Conservation (phyloP, 2,797 vertebrate genomes). For the Ceryle rudis region DNA sequence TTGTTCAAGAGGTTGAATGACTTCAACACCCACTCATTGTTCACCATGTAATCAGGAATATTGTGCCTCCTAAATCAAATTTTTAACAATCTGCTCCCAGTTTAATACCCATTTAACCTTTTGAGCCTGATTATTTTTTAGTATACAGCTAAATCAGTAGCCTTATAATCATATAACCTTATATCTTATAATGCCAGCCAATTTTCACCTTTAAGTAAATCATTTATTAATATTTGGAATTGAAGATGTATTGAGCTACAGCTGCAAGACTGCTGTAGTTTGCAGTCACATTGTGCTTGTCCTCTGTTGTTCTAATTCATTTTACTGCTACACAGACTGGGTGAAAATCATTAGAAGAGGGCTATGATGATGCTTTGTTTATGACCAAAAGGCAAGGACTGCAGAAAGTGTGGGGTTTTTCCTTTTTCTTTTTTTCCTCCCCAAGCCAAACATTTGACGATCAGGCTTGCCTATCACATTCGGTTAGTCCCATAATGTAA, state of each 20-base stretch:
- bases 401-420: fast-evolving
- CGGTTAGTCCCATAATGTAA: neutral
- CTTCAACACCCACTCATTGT: neutral
- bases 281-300: neutral
- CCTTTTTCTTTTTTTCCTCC: too few relatives aligned
- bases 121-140: conserved; percentile 10
- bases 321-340: neutral
- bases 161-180: neutral
- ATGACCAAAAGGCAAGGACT: neutral
- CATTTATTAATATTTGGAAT: neutral
- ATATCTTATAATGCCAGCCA: neutral
- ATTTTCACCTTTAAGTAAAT: neutral
- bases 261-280: neutral
- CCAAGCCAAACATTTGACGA: too few relatives aligned
- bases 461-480: neutral
- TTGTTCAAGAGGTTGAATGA: neutral
- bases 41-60: neutral
- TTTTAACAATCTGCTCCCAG: neutral
- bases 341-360: neutral
- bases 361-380: neutral
- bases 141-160: neutral
- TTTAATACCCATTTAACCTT: neutral
- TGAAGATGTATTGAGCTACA: neutral
- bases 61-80: neutral
- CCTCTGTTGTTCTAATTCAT: neutral